Percentiles rank a stretch among this genome's conserved stretches.
These are phyloP conservation scores for Paraplagusia blochii DNA, from an alignment of 2,113 vertebrate species.

Conservation along the genomic window DNA sequence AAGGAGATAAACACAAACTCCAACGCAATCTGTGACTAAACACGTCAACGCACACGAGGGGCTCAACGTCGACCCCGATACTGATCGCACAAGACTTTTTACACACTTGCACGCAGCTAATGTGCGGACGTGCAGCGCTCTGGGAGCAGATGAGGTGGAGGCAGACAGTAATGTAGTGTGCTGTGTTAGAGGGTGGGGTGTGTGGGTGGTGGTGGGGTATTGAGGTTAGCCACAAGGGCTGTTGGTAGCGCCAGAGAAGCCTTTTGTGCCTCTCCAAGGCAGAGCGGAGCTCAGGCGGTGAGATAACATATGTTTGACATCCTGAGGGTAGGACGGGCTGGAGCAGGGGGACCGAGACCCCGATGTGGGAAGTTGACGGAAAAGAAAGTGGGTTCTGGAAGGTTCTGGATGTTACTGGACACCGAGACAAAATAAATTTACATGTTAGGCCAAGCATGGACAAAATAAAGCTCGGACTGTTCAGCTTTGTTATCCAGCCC, in stretches of 20 bases:
- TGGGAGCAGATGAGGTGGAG: constrained; percentile 61
- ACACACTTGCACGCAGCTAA: constrained; percentile 54
- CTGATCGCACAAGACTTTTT: constrained; percentile 5
- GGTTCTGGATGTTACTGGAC: constrained; percentile 2
- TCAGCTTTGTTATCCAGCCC: too few species aligned
- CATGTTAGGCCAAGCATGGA: too few species aligned
- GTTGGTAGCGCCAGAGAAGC: constrained; percentile 51
- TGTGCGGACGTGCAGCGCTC: constrained; percentile 32
- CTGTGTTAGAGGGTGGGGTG: constrained; percentile 27
- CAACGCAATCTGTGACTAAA: constrained; percentile 9
- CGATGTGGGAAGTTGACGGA: constrained; percentile 10
- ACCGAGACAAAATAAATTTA: too few species aligned
- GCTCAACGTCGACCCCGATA: constrained; percentile 25
- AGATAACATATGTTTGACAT: constrained; percentile 70
- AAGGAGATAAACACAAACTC: constrained; percentile 1
- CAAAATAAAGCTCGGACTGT: too few species aligned
- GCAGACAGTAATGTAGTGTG: constrained; percentile 63
- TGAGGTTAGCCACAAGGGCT: constrained; percentile 71
- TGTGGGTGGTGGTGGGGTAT: constrained; percentile 19
- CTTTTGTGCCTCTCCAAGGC: constrained; percentile 64
- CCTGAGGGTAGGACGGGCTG: constrained; percentile 43
- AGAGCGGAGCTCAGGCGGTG: constrained; percentile 49
- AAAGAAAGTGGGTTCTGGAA: not conserved
- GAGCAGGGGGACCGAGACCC: constrained; percentile 14
- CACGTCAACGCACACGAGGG: constrained; percentile 9